Base-by-base conservation (phyloP, 2,888 invertebrate genomes). In the Heliconius erato region DNA sequence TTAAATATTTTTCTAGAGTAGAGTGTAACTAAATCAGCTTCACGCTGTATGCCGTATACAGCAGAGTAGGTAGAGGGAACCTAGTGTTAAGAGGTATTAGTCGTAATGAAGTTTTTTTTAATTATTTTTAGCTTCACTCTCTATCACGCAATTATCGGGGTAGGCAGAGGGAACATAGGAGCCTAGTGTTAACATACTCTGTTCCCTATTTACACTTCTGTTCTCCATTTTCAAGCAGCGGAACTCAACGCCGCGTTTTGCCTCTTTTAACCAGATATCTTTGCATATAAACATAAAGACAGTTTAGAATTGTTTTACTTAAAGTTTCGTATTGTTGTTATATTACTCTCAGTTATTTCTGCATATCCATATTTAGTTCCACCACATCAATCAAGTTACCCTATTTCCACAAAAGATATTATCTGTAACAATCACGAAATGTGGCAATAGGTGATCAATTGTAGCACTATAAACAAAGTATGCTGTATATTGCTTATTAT, bases 361-460 rank as follows among this genome's bases (percentile, higher is more conserved):
- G 76, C 79, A 76, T 79, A 69, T 35, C 72, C 49, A 74, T 78
- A 72, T 78, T 81, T 79, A 80, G 82, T 84, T 85, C 79, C 82
- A 83, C 79, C 80, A 71, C 85, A 85, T 85, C 85, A 84, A 85
- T 84, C 84, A 84, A 83, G 81, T 84, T 83, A 83, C 83, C 83
- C 84, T 74, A 76, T 76, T 80, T 77, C 72, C 40, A 79, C 79
- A 78, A 79, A 69, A 69, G 84, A 84, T 83, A 69, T 69, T 83
- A 83, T 83, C 77, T 82, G 65, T 71, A 77, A 84, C 81, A 83
- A 83, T 82, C 82, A 80, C 79, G 72, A 76, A 83, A 84, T 82
- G 69, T 82, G 78, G 79, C 81, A 79, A 83, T 80, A 82, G 78
- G 44, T 82, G 83, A 83, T 83, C 80, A 80, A 83, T 83, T 83